Conservation (phyloP, 2,888 invertebrate genomes). For the Lepidocyrtinus sp. region DNA sequence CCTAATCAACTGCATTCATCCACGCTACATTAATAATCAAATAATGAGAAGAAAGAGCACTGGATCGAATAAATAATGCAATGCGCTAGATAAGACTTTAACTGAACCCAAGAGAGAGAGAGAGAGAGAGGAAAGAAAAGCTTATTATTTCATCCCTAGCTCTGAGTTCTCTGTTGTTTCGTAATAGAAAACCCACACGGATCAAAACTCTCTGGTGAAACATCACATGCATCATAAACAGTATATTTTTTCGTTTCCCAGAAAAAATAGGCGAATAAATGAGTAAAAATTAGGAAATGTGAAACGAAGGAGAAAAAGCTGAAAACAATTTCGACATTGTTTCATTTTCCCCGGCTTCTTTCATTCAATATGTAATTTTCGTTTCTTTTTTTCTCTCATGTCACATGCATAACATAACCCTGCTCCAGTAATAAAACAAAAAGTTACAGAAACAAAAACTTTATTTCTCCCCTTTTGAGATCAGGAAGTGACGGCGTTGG, state of each 20-base stretch:
- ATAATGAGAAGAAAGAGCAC: slow-evolving; percentile 9
- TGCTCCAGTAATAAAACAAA: neutral
- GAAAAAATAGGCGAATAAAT: slow-evolving; percentile 8
- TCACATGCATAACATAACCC: neutral
- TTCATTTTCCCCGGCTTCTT: neutral
- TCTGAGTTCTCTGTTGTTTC: no score
- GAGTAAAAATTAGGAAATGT: slow-evolving; percentile 13
- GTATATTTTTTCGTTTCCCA: slow-evolving; percentile 13
- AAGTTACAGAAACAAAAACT: neutral
- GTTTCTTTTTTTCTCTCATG: neutral
- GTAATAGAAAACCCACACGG: neutral
- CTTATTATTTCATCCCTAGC: no score
- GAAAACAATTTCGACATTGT: slow-evolving; percentile 7
- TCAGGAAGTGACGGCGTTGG: neutral
- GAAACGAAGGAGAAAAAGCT: slow-evolving; percentile 8
- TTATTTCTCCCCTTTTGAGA: neutral
- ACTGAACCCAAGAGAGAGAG: neutral
- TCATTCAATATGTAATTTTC: neutral
- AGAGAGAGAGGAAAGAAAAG: no score
- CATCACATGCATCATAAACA: slow-evolving; percentile 15
- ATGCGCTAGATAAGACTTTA: neutral
- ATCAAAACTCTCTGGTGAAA: neutral
- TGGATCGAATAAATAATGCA: slow-evolving; percentile 8
- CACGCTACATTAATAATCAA: slow-evolving; percentile 39
- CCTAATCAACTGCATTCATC: slow-evolving; percentile 36